phyloP scores from a whole-genome alignment of 2,113 vertebrate species.

The Egretta garzetta region DNA sequence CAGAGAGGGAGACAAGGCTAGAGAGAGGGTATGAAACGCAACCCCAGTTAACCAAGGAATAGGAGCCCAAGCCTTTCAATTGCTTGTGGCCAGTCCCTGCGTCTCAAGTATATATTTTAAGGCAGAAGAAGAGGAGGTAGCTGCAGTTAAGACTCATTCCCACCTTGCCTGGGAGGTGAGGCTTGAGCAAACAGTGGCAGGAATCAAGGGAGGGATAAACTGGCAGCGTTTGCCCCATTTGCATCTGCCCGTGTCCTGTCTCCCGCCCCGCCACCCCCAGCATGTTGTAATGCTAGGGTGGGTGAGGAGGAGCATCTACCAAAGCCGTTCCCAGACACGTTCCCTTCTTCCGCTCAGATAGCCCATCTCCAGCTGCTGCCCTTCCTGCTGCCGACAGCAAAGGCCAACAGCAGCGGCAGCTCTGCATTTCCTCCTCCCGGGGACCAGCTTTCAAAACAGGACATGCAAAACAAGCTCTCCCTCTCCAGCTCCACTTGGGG shows the following conservation, averaged over 20 bases:
- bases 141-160: background rate
- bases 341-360: background rate
- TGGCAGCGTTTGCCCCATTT: too few species aligned
- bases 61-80: background rate
- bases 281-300: rapidly evolving
- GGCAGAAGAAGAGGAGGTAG: background rate
- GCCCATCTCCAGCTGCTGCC: background rate
- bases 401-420: background rate
- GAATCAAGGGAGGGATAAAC: background rate
- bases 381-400: background rate
- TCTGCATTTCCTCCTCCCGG: background rate
- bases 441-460: background rate
- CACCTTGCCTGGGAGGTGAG: background rate
- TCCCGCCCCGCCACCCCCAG: background rate
- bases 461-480: background rate
- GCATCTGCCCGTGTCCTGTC: background rate
- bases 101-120: background rate
- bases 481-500: background rate
- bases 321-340: rapidly evolving
- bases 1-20: background rate
- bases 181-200: background rate
- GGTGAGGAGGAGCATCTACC: background rate
- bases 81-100: background rate
- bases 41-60: background rate
- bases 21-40: background rate